Evolutionary conservation across 1,140 invertebrate species (phyloP).

Genomic region (Atta texana): DNA sequence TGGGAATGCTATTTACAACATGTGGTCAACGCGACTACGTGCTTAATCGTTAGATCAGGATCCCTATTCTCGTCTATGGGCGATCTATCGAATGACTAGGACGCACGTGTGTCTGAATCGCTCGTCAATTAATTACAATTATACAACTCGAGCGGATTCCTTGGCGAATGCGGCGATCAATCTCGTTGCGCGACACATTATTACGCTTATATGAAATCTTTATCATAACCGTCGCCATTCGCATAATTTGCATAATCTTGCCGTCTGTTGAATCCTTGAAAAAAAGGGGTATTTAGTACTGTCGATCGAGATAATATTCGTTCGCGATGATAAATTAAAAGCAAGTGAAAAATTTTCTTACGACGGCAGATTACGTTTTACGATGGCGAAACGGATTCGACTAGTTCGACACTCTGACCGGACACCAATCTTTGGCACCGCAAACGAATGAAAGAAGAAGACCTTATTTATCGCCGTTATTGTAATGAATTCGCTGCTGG

Average conservation of each 20-base stretch:
- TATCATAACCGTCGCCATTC: conserved; percentile 71
- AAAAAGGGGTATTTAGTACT: not conserved
- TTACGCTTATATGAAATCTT: conserved; percentile 57
- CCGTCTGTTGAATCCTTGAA: not conserved
- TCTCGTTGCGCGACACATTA: conserved; percentile 32
- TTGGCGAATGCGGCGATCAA: conserved; percentile 12
- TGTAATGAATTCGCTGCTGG: conserved; percentile 29
- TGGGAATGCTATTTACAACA: conserved; percentile 81
- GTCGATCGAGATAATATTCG: not conserved
- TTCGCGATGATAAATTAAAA: conserved; percentile 8
- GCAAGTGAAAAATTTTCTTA: not conserved
- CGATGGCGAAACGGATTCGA: conserved; percentile 80
- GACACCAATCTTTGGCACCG: conserved; percentile 68
- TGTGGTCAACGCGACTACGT: conserved; percentile 65
- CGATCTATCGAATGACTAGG: conserved; percentile 69
- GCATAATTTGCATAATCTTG: conserved; percentile 48
- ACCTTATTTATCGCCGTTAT: conserved; percentile 25
- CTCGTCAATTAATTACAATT: conserved; percentile 37
- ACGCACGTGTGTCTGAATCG: conserved; percentile 41
- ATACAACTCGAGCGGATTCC: not conserved
- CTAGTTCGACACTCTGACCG: conserved; percentile 83
- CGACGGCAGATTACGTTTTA: conserved; percentile 57
- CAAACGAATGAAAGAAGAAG: conserved; percentile 65
- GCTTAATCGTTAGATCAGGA: conserved; percentile 58
- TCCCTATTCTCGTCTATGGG: conserved; percentile 36